These are phyloP conservation scores for Drosophila planitibia DNA, from an alignment of 2,888 invertebrate species.

Conservation along the genomic window DNA sequence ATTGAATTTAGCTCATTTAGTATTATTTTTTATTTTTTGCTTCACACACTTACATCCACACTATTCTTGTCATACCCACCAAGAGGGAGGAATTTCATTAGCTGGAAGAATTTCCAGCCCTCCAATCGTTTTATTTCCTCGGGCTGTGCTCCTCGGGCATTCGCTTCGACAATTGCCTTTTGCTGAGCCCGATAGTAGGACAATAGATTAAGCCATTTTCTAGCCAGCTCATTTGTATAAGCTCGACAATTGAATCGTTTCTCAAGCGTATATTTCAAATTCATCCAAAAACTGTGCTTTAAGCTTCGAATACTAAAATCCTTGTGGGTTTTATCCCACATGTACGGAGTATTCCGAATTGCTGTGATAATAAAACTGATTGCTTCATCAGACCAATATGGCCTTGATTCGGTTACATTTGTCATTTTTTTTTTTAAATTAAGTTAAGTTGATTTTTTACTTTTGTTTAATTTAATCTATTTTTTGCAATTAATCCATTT, in stretches of 20 bases:
- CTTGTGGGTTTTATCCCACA: conserved; percentile 55
- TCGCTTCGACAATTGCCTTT: conserved; percentile 51
- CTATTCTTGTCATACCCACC: conserved; percentile 31
- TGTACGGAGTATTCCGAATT: conserved; percentile 53
- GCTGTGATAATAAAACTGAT: conserved; percentile 46
- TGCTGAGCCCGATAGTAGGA: conserved; percentile 52
- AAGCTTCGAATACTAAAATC: conserved; percentile 51
- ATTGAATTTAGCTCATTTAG: background rate
- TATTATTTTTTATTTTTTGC: background rate
- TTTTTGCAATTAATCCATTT: conserved; percentile 47
- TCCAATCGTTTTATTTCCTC: conserved; percentile 52
- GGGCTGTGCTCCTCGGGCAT: conserved; percentile 43
- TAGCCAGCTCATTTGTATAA: conserved; percentile 50
- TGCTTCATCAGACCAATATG: conserved; percentile 51
- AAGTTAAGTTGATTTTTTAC: background rate
- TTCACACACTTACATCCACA: conserved; percentile 36
- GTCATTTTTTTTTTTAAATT: conserved; percentile 33
- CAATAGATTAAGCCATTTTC: conserved; percentile 50
- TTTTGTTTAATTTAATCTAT: background rate
- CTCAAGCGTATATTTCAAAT: conserved; percentile 47
- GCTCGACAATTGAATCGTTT: conserved; percentile 46
- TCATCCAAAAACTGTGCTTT: conserved; percentile 56
- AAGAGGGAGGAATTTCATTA: conserved; percentile 39
- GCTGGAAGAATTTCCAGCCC: conserved; percentile 53
- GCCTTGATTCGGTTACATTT: conserved; percentile 33